These are phyloP conservation scores for Oxyteleia sp. DNA, from an alignment of 2,888 invertebrate species.

Conservation along the genomic window DNA sequence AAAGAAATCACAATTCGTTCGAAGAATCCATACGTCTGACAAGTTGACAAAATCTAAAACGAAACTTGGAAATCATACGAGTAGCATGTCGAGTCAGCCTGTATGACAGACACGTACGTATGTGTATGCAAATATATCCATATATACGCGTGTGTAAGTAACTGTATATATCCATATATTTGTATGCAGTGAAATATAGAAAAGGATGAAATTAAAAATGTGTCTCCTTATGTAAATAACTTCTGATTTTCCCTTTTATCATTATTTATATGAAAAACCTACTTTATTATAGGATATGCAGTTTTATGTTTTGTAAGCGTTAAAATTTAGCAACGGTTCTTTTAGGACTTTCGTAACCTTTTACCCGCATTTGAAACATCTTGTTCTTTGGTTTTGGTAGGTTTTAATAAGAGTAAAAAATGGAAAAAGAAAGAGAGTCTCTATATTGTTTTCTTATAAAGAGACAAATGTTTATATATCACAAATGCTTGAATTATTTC, in stretches of 20 bases:
- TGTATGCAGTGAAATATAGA: slow-evolving; percentile 41
- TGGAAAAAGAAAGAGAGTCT: slow-evolving; percentile 47
- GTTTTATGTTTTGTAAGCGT: slow-evolving; percentile 81
- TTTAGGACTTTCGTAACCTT: slow-evolving; percentile 74
- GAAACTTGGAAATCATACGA: not conserved
- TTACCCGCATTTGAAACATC: slow-evolving; percentile 57
- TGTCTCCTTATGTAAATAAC: slow-evolving; percentile 45
- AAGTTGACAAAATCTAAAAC: not conserved
- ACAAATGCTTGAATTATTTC: slow-evolving; percentile 64
- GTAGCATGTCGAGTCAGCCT: slow-evolving; percentile 44
- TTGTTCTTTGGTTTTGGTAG: slow-evolving; percentile 60
- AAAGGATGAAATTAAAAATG: slow-evolving; percentile 52
- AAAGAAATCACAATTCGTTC: too few relatives aligned
- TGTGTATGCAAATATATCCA: slow-evolving; percentile 36
- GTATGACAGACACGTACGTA: slow-evolving; percentile 63
- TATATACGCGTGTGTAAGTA: slow-evolving; percentile 19
- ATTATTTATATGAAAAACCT: slow-evolving; percentile 60
- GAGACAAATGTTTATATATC: slow-evolving; percentile 62
- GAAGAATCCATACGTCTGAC: not conserved
- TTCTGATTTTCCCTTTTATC: slow-evolving; percentile 18
- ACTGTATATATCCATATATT: slow-evolving; percentile 34
- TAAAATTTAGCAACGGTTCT: slow-evolving; percentile 76
- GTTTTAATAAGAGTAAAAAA: slow-evolving; percentile 31
- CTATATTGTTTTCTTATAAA: slow-evolving; percentile 45
- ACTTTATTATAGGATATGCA: slow-evolving; percentile 81